Evolutionary conservation across 1,140 invertebrate genomes (phyloP), one percentile per base, ranked within the genome.

Genomic region (Aphidius gifuensis): DNA sequence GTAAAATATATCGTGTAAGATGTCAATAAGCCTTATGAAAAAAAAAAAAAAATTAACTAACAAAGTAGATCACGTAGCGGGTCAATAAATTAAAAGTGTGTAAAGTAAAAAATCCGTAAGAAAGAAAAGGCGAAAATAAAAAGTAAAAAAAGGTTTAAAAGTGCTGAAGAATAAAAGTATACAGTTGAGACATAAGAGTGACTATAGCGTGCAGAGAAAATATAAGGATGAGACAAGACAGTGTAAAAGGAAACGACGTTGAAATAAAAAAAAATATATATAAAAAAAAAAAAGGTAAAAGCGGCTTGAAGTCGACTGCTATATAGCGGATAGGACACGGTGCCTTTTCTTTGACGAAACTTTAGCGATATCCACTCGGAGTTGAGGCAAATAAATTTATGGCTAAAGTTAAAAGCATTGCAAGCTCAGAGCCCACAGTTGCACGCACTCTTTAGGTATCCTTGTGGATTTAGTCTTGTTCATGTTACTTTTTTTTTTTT

Each of bases 311-410:
- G 61, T 23, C 55, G 46, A 61, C 23, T 32, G 23, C 23, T 32
- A 32, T 32, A 32, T 32, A 32, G 23, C 23, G 23, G 53, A 54
- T 44, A 64, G 64, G 38, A 63, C 58, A 64, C 54, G 60, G 66
- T 58, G 61, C 32, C 23, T 64, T 64, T 60, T 72, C 60, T 68
- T 75, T 74, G 71, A 74, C 72, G 74, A 75, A 77, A 76, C 70
- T 76, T 77, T 73, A 74, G 68, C 67, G 65, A 67, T 69, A 71
- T 70, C 68, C 11, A 64, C 66, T 32, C 23, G 4, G 23, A 66
- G 54, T 58, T 51, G 53, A 61, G 61, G 67, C 65, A 76, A 76
- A 78, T 76, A 78, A 76, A 78, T 78, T 78, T 78, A 78, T 74
- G 71, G 69, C 55, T 42, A 71, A 78, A 76, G 74, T 78, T 77